These are phyloP conservation scores for Paratrypauchen microcephalus DNA, from an alignment of 2,797 vertebrate genomes.

Conservation along the genomic window DNA sequence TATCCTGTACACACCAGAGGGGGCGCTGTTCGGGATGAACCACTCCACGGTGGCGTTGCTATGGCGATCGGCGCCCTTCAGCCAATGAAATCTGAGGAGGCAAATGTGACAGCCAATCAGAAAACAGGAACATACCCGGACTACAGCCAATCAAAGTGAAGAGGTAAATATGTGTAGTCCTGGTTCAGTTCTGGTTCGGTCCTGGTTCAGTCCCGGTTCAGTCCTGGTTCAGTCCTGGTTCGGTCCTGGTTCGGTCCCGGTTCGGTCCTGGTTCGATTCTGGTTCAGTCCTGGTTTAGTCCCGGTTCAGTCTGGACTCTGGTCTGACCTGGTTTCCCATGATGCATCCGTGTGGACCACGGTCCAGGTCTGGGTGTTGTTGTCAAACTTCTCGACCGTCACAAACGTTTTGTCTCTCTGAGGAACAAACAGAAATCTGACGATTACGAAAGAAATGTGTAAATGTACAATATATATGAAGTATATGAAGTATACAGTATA, in stretches of 20 bases:
- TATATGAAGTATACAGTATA: too few relatives aligned
- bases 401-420: constrained; percentile 86
- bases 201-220: too few relatives aligned
- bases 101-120: not conserved
- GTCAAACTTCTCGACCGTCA: constrained; percentile 83
- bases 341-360: constrained; percentile 85
- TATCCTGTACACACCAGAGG: constrained; percentile 83
- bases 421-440: constrained; percentile 22
- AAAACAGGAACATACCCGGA: not conserved
- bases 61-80: constrained; percentile 70
- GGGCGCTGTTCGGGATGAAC: constrained; percentile 75
- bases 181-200: too few relatives aligned
- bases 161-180: too few relatives aligned
- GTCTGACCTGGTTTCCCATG: constrained; percentile 93
- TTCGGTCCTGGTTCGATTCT: too few relatives aligned
- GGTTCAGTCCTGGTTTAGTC: too few relatives aligned
- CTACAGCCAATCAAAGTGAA: too few relatives aligned
- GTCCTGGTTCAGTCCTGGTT: too few relatives aligned
- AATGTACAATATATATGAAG: too few relatives aligned
- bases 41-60: constrained; percentile 86
- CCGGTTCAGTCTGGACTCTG: too few relatives aligned
- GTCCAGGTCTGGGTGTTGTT: constrained; percentile 75
- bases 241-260: too few relatives aligned
- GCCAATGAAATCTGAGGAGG: constrained; percentile 87
- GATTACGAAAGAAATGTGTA: too few relatives aligned